Base-by-base conservation (phyloP, 2,888 invertebrate species). In the Hirudinaria manillensis region DNA sequence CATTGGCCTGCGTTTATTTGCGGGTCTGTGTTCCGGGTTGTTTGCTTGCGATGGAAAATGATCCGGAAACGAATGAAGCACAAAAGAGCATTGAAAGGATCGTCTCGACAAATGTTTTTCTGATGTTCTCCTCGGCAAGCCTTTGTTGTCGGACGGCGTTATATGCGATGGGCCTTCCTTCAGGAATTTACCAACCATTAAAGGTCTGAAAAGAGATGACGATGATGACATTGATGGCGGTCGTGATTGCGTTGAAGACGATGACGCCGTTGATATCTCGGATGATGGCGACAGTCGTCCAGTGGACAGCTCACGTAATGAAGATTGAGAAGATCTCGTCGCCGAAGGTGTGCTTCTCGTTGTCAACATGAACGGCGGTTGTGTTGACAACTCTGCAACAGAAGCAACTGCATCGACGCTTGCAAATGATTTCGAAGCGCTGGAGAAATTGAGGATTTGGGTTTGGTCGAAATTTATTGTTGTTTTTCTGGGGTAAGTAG, bases 211-310 rank as follows among this genome's bases (percentile, higher is more conserved):
- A n/a, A n/a, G n/a, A 34, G 2, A 16, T 24, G 27, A 21, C 34
- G 6, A 10, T 68, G 68, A 34, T 34, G 68, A 19, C 19, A 53
- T 68, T 34, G 36, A 29, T 68, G 36, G 2, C 6, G 68, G 13
- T 68, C 32, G 7, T 68, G 68, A 34, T 53, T 16, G 16, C 19
- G 53, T 19, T 24, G 68, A 34, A 34, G 68, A 3, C 32, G 36
- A 6, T 10, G 68, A 6, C 16, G 68, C 10, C 34, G 36, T n/a
- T 68, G 68, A 34, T 68, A 32, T 76, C 61, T 71, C 72, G 72
- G 75, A 72, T 66, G 68, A 76, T 73, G 72, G 72, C 51, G 68
- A 61, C 61, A 29, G 29, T 61, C 61, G 61, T 10, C 45, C 45
- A 45, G 16, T 16, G 45, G 45, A 7, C 45, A 45, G 45, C 45